Base-by-base conservation (phyloP, 2,113 vertebrate species). In the Thinocorus orbignyianus region DNA sequence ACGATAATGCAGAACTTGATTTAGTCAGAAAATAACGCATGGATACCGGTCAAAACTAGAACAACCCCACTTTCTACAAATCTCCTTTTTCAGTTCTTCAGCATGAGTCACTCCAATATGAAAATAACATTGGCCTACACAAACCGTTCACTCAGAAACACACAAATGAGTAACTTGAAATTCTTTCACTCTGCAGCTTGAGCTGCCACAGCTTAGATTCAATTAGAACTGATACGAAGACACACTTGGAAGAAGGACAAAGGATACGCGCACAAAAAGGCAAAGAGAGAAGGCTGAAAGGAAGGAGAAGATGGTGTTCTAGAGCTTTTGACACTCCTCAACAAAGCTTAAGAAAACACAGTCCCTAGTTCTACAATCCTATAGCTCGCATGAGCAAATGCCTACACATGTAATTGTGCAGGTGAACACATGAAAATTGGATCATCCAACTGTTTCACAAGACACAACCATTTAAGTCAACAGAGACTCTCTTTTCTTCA, bases 81-180 rank as follows among this genome's bases (percentile, higher is more conserved):
- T 37, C 42, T 44, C 23, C 42, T 85, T 70, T 70, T 58, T 30
- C 17, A 17, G 17, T 51, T 89, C 60, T 49, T 51, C 55, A 72
- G 4, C 1, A 0, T 5, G 15, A 88, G 35, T 46, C 58, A 25
- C 58, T 79, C 33, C 33, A 64, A 51, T 7, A 33, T 11, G 37
- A 88, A 74, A 69, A 89, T 25, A 51, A 51, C 2, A 35, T 8
- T 4, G 15, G 15, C 6, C 42, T 89, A 46, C 10, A 37, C 17
- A 87, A 90, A 64, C 15, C 12, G 24, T 7, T 71, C 33, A 68
- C 71, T 62, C 23, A 64, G 60, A 74, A 79, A 87, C 25, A 84
- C 0, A 0, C 19, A 46, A 77, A 85, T 54, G 1, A 69, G 65
- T 1, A 4, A 70, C 28, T 16, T 44, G 9, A 4, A 23, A n/a